phyloP scores from a whole-genome alignment of 2,113 vertebrate species.

The Seriola dumerili region DNA sequence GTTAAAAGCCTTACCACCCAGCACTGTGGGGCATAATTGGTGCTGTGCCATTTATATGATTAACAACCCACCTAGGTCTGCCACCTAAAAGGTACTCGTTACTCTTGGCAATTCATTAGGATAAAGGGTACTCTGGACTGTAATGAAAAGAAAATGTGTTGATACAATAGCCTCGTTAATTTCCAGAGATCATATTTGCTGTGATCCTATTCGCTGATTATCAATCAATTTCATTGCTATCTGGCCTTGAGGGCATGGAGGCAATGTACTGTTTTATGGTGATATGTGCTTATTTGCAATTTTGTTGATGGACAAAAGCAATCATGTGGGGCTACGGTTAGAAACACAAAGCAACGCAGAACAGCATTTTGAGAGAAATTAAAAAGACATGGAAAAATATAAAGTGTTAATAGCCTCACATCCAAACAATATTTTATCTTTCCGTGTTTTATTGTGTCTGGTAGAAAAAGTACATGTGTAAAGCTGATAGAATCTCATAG shows the following conservation, averaged over 20 bases:
- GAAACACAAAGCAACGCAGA: slow-evolving; percentile 21
- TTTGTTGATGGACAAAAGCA: slow-evolving; percentile 67
- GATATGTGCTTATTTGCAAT: slow-evolving; percentile 68
- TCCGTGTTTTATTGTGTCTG: background rate
- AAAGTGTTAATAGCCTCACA: slow-evolving; percentile 41
- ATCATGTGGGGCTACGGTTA: slow-evolving; percentile 41
- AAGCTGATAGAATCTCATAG: no score
- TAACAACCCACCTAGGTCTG: slow-evolving; percentile 70
- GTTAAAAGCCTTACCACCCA: slow-evolving; percentile 72
- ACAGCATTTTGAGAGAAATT: slow-evolving; percentile 56
- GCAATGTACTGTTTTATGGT: slow-evolving; percentile 75
- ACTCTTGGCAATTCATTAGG: slow-evolving; percentile 75
- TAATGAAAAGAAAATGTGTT: slow-evolving; percentile 82
- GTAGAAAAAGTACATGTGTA: background rate
- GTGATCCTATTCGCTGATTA: slow-evolving; percentile 67
- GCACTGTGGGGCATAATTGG: slow-evolving; percentile 74
- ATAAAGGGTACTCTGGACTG: slow-evolving; percentile 60
- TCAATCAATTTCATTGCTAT: slow-evolving; percentile 73
- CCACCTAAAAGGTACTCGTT: slow-evolving; percentile 72
- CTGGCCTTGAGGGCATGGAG: slow-evolving; percentile 53
- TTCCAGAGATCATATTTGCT: slow-evolving; percentile 73
- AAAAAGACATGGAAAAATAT: slow-evolving; percentile 39
- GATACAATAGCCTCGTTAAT: slow-evolving; percentile 75
- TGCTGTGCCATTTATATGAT: slow-evolving; percentile 76
- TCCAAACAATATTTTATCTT: background rate